Base-by-base conservation (phyloP, 2,888 invertebrate species). In the Biston stratarius region DNA sequence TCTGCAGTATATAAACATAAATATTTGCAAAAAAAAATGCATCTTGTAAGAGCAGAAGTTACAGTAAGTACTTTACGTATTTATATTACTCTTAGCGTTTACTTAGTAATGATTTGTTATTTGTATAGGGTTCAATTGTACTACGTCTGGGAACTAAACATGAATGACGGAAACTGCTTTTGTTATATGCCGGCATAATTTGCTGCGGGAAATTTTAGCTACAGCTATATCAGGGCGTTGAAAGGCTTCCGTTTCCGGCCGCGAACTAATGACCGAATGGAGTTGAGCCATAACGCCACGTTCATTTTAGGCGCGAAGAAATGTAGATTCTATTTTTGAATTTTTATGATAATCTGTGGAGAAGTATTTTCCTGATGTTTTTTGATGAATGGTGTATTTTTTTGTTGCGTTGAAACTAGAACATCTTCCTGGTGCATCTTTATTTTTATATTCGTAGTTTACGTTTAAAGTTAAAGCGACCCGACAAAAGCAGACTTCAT, bases 241-340 rank as follows among this genome's bases (percentile, higher is more conserved):
- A 61, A 61, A 67, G 48, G 56, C 57, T 52, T 15, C 60, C 34
- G 59, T 44, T 62, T 67, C 67, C 67, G 67, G 62, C 51, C 38
- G 8, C 47, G 11, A 62, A 59, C 62, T 62, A 67, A 67, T 62
- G 67, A 62, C 49, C 42, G 36, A 61, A 57, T 61, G 47, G 62
- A 67, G 52, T 49, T 58, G 53, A n/a, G 47, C 45, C 33, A 51
- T 65, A 44, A 61, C 56, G 57, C 44, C 24, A 44, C 45, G 61
- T 40, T 51, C 33, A 40, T 58, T 67, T 62, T 49, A 49, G 59
- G 55, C 59, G 62, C 44, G 44, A 63, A 53, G 40, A 40, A 53
- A 57, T 33, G 9, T 52, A 40, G 40, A 8, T 42, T 57, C 47
- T 59, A 10, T 61, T 64, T 45, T 12, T 58, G 38, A 9, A 15